Base-by-base conservation (phyloP, 1,140 invertebrate species). In the Pseudachorutes palmiensis region DNA sequence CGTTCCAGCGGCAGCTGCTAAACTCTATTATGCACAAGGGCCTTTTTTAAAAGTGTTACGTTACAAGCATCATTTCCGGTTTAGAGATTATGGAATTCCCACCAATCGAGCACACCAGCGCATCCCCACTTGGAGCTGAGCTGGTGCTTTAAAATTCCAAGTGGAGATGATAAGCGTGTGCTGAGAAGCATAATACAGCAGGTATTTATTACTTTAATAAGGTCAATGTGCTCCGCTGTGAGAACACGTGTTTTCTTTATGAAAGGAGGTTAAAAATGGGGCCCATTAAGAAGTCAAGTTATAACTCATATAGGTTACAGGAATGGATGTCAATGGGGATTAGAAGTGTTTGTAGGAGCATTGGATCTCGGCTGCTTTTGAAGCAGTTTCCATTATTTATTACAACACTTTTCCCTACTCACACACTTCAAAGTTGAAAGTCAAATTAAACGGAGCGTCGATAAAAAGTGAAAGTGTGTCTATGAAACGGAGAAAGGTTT, bases 391-490 rank as follows among this genome's bases (percentile, higher is more conserved):
- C 51, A 55, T 55, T 55, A 55, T 55, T 55, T 55, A 16, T 55
- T 5, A 22, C 12, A 55, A 14, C 51, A 12, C 24, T 24, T 55
- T 55, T 26, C 51, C 51, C 9, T 9, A 22, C 12, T 16, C 9
- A 22, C 9, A 26, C 5, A 9, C 24, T 22, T 5, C 12, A 5
- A 12, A 16, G 9, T 55, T 55, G 24, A 55, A 55, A 55, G 12
- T 55, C 51, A 55, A 55, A 55, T 55, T 55, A 55, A 55, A 55
- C 3, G 24, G 51, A 55, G 51, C 24, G 51, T 55, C 51, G 51
- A 55, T 55, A 55, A 55, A 55, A 55, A 55, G 51, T 55, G 51
- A 55, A 55, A 55, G 51, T 55, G 51, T 55, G 51, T 55, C 51
- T 26, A 12, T 55, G 51, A 24, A 55, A 12, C 24, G 51, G 12